phyloP scores from a whole-genome alignment of 2,888 invertebrate species.

The Malacosoma neustria region DNA sequence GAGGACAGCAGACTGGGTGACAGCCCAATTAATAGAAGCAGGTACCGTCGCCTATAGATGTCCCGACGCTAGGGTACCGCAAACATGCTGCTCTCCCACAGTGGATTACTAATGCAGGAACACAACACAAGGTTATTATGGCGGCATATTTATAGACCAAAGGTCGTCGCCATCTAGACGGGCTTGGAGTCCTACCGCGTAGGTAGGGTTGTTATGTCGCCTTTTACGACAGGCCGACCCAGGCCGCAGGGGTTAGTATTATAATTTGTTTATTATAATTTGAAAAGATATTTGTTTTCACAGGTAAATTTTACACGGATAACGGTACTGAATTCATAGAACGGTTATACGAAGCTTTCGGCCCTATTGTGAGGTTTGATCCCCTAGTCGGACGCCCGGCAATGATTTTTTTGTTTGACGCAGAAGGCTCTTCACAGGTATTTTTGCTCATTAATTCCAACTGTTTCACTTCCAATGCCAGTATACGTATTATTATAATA shows the following conservation, averaged over 20 bases:
- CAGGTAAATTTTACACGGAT: constrained; percentile 22
- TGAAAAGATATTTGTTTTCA: too few relatives aligned
- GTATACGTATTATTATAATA: too few relatives aligned
- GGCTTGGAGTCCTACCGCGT: background rate
- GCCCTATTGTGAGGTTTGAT: constrained; percentile 34
- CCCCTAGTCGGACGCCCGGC: constrained; percentile 19
- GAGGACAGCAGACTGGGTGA: background rate
- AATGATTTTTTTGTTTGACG: constrained; percentile 29
- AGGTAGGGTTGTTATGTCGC: background rate
- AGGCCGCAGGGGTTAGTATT: too few relatives aligned
- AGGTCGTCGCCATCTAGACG: background rate
- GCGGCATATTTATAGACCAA: background rate
- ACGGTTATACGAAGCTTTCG: constrained; percentile 26
- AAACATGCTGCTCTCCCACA: constrained; percentile 3
- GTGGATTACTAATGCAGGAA: background rate
- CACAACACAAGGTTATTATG: background rate
- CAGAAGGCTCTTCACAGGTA: constrained; percentile 31
- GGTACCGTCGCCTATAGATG: background rate
- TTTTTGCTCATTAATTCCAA: too few relatives aligned
- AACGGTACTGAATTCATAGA: constrained; percentile 13
- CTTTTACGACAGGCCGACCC: background rate
- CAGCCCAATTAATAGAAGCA: background rate
- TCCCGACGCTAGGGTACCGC: constrained; percentile 18
- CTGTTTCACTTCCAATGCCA: too few relatives aligned
- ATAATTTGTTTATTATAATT: too few relatives aligned